phyloP scores from a whole-genome alignment of 2,888 invertebrate genomes.

The Actias luna region DNA sequence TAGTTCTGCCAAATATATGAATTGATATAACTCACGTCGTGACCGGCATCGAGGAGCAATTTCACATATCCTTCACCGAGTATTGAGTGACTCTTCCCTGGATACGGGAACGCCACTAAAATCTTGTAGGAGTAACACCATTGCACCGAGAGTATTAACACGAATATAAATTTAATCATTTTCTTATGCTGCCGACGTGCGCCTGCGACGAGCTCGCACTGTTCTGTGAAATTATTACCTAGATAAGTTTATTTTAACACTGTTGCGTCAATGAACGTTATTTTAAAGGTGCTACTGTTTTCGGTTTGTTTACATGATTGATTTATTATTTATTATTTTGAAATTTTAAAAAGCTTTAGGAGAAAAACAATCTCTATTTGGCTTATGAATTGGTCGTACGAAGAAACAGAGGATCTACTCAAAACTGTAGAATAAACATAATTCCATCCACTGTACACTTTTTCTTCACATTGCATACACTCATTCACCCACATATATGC shows the following conservation, averaged over 20 bases:
- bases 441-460: too few species aligned
- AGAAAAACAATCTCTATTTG: too few species aligned
- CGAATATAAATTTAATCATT: slow-evolving; percentile 11
- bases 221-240: not conserved
- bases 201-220: not conserved
- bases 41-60: slow-evolving; percentile 33
- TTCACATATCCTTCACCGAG: slow-evolving; percentile 31
- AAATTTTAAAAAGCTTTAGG: not conserved
- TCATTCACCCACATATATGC: too few species aligned
- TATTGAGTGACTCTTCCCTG: slow-evolving; percentile 29
- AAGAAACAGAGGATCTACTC: too few species aligned
- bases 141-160: slow-evolving; percentile 13
- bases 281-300: not conserved
- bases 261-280: not conserved
- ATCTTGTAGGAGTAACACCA: slow-evolving; percentile 25
- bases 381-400: too few species aligned
- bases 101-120: slow-evolving; percentile 30
- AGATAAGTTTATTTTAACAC: not conserved
- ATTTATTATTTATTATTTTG: not conserved
- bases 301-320: not conserved
- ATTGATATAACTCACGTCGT: slow-evolving; percentile 36
- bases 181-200: not conserved
- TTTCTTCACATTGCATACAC: too few species aligned
- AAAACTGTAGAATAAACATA: too few species aligned
- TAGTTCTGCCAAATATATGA: too few species aligned